These are phyloP conservation scores for Willisornis vidua DNA, from an alignment of 2,113 vertebrate genomes.

Conservation along the genomic window DNA sequence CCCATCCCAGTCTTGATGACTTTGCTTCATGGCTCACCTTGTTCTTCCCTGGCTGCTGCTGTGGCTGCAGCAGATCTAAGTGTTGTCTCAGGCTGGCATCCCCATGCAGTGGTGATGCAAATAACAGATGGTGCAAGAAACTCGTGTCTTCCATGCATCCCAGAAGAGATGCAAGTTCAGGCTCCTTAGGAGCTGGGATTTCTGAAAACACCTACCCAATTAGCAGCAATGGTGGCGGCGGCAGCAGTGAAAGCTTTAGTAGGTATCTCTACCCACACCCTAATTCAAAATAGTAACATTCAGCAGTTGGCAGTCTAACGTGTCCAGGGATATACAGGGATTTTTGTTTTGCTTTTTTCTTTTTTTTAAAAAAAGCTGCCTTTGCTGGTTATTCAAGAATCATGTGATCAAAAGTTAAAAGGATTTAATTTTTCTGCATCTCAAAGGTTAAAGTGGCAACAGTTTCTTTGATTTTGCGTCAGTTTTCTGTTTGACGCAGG, in stretches of 20 bases:
- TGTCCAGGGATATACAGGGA: not conserved
- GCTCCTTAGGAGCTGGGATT: not conserved
- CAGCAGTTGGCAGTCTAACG: not conserved
- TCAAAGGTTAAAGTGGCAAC: not conserved
- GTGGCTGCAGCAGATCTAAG: not conserved
- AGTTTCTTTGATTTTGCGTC: not conserved
- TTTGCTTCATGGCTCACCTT: not conserved
- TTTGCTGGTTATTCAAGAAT: not conserved
- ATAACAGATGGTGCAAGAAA: not conserved
- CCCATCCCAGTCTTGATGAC: not conserved
- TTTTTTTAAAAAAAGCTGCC: not conserved
- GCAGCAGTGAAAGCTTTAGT: not conserved
- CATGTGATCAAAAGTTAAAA: not conserved
- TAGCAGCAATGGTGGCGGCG: not conserved
- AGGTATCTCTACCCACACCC: not conserved
- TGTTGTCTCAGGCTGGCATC: not conserved
- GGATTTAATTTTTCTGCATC: not conserved
- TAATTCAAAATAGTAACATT: not conserved
- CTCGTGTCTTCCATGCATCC: rapidly evolving
- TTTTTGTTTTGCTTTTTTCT: not conserved
- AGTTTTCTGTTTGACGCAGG: not conserved
- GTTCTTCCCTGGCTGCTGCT: not conserved
- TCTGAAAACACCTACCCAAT: not conserved
- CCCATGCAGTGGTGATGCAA: not conserved
- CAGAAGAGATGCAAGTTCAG: not conserved